Conservation (phyloP, 2,797 vertebrate species). For the Hephaestus fuliginosus region DNA sequence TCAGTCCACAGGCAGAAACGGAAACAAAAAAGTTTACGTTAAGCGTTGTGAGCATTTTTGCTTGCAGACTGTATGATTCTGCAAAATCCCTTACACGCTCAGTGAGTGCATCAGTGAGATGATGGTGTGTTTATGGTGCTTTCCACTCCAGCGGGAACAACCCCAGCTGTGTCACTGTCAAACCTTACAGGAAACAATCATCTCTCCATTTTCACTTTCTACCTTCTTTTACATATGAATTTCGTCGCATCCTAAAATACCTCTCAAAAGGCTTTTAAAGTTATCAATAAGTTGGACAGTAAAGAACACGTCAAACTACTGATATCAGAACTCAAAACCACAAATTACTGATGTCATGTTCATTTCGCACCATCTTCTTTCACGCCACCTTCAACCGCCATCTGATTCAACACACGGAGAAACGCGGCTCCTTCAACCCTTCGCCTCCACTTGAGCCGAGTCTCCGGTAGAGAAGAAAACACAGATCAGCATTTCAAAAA, state of each 20-base stretch:
- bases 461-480: conserved; percentile 1
- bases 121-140: conserved; percentile 14
- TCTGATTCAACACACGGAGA: conserved; percentile 14
- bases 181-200: conserved; percentile 26
- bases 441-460: neutral
- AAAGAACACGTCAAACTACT: neutral
- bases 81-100: neutral
- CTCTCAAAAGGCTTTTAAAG: neutral
- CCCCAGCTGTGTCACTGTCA: conserved; percentile 5
- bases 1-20: neutral
- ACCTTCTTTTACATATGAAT: neutral
- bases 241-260: neutral
- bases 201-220: conserved; percentile 8
- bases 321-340: conserved; percentile 56
- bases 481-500: conserved; percentile 40
- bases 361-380: conserved; percentile 45
- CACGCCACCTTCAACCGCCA: conserved; percentile 32
- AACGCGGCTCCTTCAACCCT: conserved; percentile 28
- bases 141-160: conserved; percentile 33
- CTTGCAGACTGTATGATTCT: neutral
- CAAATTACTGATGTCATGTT: conserved; percentile 46
- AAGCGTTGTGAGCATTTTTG: neutral
- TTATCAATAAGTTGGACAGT: neutral
- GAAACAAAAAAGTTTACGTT: neutral
- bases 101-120: neutral